Conservation (phyloP, 2,888 invertebrate species). For the Ochropleura leucogaster region DNA sequence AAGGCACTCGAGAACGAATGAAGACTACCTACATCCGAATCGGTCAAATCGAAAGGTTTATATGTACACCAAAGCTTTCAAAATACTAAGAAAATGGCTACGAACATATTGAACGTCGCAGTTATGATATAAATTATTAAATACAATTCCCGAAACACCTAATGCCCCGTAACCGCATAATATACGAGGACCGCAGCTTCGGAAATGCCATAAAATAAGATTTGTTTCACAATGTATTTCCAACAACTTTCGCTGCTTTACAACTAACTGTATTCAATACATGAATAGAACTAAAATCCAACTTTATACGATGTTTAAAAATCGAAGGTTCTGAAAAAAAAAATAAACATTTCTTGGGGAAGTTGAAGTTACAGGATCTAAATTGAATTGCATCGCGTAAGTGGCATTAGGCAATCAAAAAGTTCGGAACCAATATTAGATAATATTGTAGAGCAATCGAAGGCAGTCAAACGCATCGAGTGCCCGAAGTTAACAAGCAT, state of each 20-base stretch:
- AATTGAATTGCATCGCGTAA: constrained; percentile 19
- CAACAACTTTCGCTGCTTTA: constrained; percentile 50
- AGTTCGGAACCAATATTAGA: constrained; percentile 19
- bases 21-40: constrained; percentile 9
- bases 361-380: background rate
- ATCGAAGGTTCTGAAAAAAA: background rate
- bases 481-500: constrained; percentile 73
- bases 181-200: constrained; percentile 44
- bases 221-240: constrained; percentile 54
- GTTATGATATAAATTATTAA: constrained; percentile 56
- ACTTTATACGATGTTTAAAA: background rate
- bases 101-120: constrained; percentile 28
- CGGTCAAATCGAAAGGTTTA: background rate
- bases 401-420: constrained; percentile 15
- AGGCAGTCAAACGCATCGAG: constrained; percentile 48
- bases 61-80: constrained; percentile 1
- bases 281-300: constrained; percentile 28
- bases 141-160: constrained; percentile 51
- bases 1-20: background rate
- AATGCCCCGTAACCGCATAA: constrained; percentile 57
- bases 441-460: constrained; percentile 22
- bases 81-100: constrained; percentile 15
- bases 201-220: constrained; percentile 61
- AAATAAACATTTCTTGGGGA: background rate
- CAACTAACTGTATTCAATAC: constrained; percentile 34